These are phyloP conservation scores for Pocota personata DNA, from an alignment of 2,888 invertebrate genomes.

Conservation along the genomic window DNA sequence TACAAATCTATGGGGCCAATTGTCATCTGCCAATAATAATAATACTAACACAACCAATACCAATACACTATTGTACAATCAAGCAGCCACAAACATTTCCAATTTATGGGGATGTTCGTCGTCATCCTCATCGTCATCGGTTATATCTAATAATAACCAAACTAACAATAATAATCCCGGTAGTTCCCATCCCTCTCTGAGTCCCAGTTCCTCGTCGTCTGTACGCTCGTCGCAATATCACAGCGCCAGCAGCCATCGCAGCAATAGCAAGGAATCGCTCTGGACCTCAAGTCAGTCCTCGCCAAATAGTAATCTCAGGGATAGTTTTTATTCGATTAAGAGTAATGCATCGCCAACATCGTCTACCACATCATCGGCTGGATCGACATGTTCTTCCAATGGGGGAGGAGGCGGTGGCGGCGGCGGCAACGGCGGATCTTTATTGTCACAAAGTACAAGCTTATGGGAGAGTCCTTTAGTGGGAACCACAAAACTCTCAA, in stretches of 20 bases:
- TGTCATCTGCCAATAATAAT: constrained; percentile 66
- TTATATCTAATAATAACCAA: constrained; percentile 75
- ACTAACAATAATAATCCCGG: constrained; percentile 51
- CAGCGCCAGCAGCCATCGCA: constrained; percentile 77
- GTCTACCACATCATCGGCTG: constrained; percentile 78
- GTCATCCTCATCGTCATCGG: constrained; percentile 55
- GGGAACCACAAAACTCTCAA: constrained; percentile 73
- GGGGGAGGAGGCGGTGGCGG: constrained; percentile 50
- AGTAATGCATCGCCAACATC: constrained; percentile 74
- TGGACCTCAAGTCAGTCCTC: constrained; percentile 81
- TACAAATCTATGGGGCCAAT: constrained; percentile 70
- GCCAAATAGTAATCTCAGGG: constrained; percentile 79
- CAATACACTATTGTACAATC: constrained; percentile 66
- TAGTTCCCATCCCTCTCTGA: constrained; percentile 79
- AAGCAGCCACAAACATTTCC: constrained; percentile 75
- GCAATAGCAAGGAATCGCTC: constrained; percentile 82
- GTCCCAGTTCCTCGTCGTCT: constrained; percentile 79
- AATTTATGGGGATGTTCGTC: constrained; percentile 80
- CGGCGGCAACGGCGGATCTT: constrained; percentile 6
- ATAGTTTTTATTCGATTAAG: constrained; percentile 76
- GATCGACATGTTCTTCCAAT: constrained; percentile 76
- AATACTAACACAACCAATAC: constrained; percentile 55
- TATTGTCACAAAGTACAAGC: constrained; percentile 68
- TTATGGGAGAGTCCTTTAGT: constrained; percentile 75
- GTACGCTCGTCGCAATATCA: constrained; percentile 75